Percentiles rank a stretch among this genome's conserved stretches.
phyloP scores from a whole-genome alignment of 2,888 invertebrate genomes.

The Unio pictorum region DNA sequence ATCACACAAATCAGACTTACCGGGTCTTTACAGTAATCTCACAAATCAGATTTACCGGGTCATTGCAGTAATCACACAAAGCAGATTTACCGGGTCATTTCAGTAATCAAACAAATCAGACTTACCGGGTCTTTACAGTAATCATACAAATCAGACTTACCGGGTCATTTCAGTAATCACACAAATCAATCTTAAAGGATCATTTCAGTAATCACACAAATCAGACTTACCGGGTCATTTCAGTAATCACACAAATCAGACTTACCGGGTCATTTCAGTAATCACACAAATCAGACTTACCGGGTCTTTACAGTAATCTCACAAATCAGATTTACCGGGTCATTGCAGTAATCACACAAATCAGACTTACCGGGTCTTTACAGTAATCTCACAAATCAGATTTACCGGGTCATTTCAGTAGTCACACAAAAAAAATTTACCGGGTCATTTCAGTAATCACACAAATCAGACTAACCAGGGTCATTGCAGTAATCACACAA shows the following conservation, averaged over 20 bases:
- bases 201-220: conserved; percentile 58
- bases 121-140: conserved; percentile 36
- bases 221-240: conserved; percentile 31
- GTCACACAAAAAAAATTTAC: too few species aligned
- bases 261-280: background rate
- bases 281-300: too few species aligned
- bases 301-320: too few species aligned
- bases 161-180: conserved; percentile 48
- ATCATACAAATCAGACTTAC: conserved; percentile 50
- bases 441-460: too few species aligned
- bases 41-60: conserved; percentile 40
- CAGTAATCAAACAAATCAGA: conserved; percentile 59
- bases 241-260: conserved; percentile 60
- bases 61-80: conserved; percentile 57
- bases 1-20: conserved; percentile 50
- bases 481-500: too few species aligned
- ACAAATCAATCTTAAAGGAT: conserved; percentile 38
- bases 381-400: too few species aligned
- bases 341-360: too few species aligned
- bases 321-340: too few species aligned
- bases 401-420: too few species aligned
- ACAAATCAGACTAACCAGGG: too few species aligned
- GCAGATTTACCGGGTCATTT: conserved; percentile 31
- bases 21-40: conserved; percentile 48
- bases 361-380: too few species aligned